Conservation (phyloP, 1,140 invertebrate genomes). For the Drosophila biarmipes region DNA sequence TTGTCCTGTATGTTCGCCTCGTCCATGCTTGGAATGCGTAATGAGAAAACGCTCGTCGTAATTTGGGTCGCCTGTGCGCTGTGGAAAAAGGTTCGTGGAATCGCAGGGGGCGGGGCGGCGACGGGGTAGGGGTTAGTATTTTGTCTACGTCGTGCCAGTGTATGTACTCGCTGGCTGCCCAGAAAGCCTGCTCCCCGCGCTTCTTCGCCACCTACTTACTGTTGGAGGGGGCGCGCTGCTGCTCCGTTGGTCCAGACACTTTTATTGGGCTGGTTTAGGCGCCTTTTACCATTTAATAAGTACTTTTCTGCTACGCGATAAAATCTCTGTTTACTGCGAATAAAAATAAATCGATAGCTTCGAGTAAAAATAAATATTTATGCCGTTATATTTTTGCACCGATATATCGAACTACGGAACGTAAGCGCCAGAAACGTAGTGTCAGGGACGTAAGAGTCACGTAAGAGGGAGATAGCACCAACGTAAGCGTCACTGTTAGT, state of each 20-base stretch:
- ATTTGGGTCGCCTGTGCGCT: slow-evolving; percentile 75
- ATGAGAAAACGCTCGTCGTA: slow-evolving; percentile 53
- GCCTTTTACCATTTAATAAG: slow-evolving; percentile 24
- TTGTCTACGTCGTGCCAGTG: slow-evolving; percentile 64
- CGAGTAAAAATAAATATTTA: no score
- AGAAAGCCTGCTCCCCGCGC: slow-evolving; percentile 9
- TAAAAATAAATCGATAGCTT: slow-evolving; percentile 11
- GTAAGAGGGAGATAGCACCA: no score
- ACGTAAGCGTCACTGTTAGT: no score
- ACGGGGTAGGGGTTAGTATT: slow-evolving; percentile 69
- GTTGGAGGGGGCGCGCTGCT: background rate
- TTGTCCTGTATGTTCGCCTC: slow-evolving; percentile 97
- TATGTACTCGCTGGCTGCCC: slow-evolving; percentile 11
- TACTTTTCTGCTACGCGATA: slow-evolving; percentile 60
- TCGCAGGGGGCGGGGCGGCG: slow-evolving; percentile 25
- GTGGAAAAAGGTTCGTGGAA: slow-evolving; percentile 44
- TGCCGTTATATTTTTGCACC: no score
- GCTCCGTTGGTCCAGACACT: slow-evolving; percentile 22
- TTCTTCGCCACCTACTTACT: slow-evolving; percentile 6
- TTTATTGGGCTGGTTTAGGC: slow-evolving; percentile 1
- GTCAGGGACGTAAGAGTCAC: no score
- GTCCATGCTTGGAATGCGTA: slow-evolving; percentile 88
- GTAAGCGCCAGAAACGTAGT: no score
- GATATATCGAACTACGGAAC: no score
- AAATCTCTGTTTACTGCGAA: slow-evolving; percentile 74